These are phyloP conservation scores for Acronicta aceris DNA, from an alignment of 2,888 invertebrate genomes.

Conservation along the genomic window DNA sequence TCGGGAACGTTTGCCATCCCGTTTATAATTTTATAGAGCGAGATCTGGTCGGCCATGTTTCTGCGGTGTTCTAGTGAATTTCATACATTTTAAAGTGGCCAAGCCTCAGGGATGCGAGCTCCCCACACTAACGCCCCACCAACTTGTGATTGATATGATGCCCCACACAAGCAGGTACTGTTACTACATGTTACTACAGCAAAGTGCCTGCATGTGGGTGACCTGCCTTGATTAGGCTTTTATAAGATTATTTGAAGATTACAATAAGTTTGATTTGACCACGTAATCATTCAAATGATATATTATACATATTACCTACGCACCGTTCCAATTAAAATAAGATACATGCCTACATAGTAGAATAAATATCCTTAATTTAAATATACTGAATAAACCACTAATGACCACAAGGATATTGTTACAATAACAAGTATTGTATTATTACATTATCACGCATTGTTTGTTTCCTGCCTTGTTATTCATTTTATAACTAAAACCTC, in stretches of 20 bases:
- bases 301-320: not conserved
- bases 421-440: constrained; percentile 8
- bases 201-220: too few species aligned
- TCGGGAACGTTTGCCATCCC: too few species aligned
- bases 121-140: too few species aligned
- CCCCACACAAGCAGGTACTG: too few species aligned
- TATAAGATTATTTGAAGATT: not conserved
- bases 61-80: too few species aligned
- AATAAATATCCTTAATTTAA: constrained; percentile 1
- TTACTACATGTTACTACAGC: too few species aligned
- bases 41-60: too few species aligned
- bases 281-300: not conserved
- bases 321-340: constrained; percentile 19
- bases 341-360: not conserved
- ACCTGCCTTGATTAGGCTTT: too few species aligned
- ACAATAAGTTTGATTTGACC: constrained; percentile 1
- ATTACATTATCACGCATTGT: constrained; percentile 8
- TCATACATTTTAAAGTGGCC: not conserved
- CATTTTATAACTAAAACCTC: not conserved
- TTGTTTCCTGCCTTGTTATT: constrained; percentile 10
- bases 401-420: constrained; percentile 33
- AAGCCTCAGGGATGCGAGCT: too few species aligned
- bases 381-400: constrained; percentile 22
- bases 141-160: too few species aligned
- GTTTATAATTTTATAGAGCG: too few species aligned